These are phyloP conservation scores for Bubo blakistoni DNA, from an alignment of 2,113 vertebrate species.

Conservation along the genomic window DNA sequence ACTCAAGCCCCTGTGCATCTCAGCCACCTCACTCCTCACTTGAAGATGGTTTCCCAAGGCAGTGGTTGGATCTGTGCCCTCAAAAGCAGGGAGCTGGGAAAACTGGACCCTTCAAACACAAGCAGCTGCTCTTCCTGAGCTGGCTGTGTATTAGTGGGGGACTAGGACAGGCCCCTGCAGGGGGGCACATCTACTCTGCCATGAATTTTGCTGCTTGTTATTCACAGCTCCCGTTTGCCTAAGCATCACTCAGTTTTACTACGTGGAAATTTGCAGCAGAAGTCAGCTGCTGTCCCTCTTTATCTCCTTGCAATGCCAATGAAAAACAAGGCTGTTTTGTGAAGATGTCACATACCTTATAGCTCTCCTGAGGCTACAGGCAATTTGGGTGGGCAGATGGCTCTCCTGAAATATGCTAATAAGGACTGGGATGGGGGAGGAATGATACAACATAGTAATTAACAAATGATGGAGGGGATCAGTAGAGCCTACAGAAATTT, in stretches of 20 bases:
- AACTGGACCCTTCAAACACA: rapidly evolving
- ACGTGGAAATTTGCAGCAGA: not conserved
- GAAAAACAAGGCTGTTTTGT: not conserved
- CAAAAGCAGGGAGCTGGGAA: not conserved
- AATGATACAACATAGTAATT: not conserved
- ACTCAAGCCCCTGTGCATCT: not conserved
- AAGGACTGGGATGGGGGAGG: not conserved
- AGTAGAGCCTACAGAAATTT: not conserved
- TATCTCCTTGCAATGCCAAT: not conserved
- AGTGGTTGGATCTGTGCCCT: not conserved
- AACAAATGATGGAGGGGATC: not conserved
- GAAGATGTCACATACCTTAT: not conserved
- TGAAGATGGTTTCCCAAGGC: not conserved
- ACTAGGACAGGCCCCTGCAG: not conserved
- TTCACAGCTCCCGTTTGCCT: not conserved
- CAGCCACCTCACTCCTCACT: not conserved
- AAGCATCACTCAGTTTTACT: not conserved
- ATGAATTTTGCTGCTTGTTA: not conserved
- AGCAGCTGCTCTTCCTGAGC: not conserved
- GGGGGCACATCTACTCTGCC: not conserved
- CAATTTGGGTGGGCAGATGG: conserved; percentile 10
- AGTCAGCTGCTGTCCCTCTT: not conserved
- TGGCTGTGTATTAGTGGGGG: not conserved
- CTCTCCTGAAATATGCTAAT: not conserved
- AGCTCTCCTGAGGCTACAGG: not conserved